Conservation (phyloP, 2,113 vertebrate genomes). For the Rhea americana region DNA sequence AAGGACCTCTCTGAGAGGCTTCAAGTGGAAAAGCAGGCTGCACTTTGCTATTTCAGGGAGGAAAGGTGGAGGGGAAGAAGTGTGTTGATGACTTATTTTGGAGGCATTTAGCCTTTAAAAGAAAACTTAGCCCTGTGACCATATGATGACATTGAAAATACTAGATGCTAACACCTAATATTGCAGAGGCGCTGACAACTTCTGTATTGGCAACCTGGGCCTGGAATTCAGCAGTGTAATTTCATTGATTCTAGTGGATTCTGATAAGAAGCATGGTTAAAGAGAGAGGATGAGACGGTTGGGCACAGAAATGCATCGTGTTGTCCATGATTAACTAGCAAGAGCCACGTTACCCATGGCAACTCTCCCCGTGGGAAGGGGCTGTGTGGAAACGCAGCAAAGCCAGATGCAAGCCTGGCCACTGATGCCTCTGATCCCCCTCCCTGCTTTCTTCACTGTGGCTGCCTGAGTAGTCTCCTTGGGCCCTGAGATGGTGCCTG, state of each 20-base stretch:
- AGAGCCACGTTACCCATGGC: not conserved
- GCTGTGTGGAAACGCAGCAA: not conserved
- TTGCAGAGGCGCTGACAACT: not conserved
- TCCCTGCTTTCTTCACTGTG: not conserved
- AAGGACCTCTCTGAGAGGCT: not conserved
- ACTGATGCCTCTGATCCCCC: not conserved
- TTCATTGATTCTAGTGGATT: not conserved
- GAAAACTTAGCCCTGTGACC: not conserved
- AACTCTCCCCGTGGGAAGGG: not conserved
- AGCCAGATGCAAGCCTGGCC: not conserved
- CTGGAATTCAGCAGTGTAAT: not conserved
- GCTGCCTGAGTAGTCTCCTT: rapidly evolving
- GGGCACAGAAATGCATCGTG: rapidly evolving
- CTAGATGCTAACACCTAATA: too few species aligned
- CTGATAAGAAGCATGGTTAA: not conserved
- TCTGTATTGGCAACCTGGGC: not conserved
- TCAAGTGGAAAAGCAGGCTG: not conserved
- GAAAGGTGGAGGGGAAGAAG: not conserved
- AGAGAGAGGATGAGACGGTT: not conserved
- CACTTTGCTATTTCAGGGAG: too few species aligned
- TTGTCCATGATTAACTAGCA: rapidly evolving
- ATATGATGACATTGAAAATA: not conserved
- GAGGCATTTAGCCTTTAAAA: not conserved
- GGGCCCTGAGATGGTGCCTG: not conserved
- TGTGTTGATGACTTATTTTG: not conserved